These are phyloP conservation scores for Ennomos erosarius DNA, from an alignment of 2,888 invertebrate genomes.

Conservation along the genomic window DNA sequence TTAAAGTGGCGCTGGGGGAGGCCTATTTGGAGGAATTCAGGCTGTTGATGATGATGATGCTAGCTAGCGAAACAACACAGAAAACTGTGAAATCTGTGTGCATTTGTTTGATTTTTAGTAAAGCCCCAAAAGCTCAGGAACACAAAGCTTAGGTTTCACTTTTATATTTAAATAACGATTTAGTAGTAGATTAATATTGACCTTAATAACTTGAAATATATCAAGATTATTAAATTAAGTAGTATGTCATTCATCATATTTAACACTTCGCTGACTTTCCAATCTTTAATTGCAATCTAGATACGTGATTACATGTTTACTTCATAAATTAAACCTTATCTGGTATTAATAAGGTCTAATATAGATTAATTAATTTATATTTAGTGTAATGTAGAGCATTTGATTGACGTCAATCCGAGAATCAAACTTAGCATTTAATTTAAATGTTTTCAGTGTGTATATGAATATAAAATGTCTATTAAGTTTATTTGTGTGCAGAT, in stretches of 20 bases:
- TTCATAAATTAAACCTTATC: constrained; percentile 5
- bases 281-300: constrained; percentile 7
- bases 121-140: too few relatives aligned
- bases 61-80: too few relatives aligned
- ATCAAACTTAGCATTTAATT: constrained; percentile 5
- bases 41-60: too few relatives aligned
- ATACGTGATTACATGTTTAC: constrained; percentile 4
- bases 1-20: too few relatives aligned
- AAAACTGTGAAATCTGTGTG: too few relatives aligned
- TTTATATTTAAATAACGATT: too few relatives aligned
- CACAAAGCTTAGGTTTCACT: too few relatives aligned
- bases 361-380: background rate
- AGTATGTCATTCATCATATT: background rate
- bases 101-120: too few relatives aligned
- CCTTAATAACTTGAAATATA: too few relatives aligned
- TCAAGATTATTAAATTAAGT: too few relatives aligned
- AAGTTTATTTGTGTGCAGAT: background rate
- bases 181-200: too few relatives aligned
- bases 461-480: constrained; percentile 5
- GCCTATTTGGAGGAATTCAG: too few relatives aligned
- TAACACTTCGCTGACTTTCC: constrained; percentile 8
- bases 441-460: constrained; percentile 1
- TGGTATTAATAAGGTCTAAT: constrained; percentile 2
- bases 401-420: constrained; percentile 15
- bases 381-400: constrained; percentile 6